Conservation (phyloP, 2,113 vertebrate genomes). For the Ancistrus triradiatus region DNA sequence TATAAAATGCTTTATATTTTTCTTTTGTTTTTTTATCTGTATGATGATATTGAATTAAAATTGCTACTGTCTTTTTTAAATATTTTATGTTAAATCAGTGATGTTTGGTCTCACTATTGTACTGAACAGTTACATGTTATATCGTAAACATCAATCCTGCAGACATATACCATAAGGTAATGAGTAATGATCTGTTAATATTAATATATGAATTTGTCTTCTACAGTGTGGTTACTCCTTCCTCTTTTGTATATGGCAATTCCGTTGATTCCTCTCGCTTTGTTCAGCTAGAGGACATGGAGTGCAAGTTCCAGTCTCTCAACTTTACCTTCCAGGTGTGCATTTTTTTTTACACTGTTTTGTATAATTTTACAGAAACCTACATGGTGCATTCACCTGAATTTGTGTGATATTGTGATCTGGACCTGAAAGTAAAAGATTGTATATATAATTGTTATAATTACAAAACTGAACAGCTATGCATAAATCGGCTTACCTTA, state of each 20-base stretch:
- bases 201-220: constrained; percentile 46
- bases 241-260: constrained; percentile 89
- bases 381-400: no score
- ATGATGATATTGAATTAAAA: no score
- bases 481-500: constrained; percentile 1
- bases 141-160: no score
- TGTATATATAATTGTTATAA: background rate
- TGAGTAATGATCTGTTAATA: no score
- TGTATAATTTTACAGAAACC: background rate
- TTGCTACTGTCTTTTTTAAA: no score
- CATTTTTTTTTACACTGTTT: background rate
- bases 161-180: no score
- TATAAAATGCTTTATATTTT: no score
- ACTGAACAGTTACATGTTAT: no score
- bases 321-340: constrained; percentile 94
- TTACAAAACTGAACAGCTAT: background rate
- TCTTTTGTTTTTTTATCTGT: no score
- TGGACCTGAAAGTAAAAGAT: background rate
- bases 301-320: constrained; percentile 89
- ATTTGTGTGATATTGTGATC: background rate
- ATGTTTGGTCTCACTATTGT: no score
- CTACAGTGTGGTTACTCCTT: constrained; percentile 81
- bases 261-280: constrained; percentile 82
- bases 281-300: constrained; percentile 78
- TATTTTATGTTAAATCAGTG: no score